Evolutionary conservation across 2,113 vertebrate genomes (phyloP), one percentile per base, ranked within the genome.

Genomic region (Notothenia coriiceps): DNA sequence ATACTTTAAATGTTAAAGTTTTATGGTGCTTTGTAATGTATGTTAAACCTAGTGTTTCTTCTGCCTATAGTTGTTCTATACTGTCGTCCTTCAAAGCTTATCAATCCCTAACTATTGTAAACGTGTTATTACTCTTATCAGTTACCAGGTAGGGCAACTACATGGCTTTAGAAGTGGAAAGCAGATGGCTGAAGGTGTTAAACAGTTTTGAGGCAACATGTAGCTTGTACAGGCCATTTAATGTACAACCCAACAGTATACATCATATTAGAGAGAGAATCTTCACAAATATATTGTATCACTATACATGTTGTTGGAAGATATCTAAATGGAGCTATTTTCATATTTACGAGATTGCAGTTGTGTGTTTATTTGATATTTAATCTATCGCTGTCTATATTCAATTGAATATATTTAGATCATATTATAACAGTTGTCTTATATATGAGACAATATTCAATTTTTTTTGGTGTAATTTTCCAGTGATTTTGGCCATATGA

Each of bases 91-190:
- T 29, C 43, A 49, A 40, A 40, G 35, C 0, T 20, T 81, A 76
- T 83, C 66, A 82, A 22, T 29, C 14, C 0, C 7, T 55, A 47
- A 65, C 35, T 91, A 29, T 29, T 29, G 29, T 29, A 29, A 29
- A 29, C 90, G 76, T 74, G 61, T 54, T 85, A 84, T 61, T 73
- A 17, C 62, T 50, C 68, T 86, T 91, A 88, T 88, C 83, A 79
- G 75, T 56, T 17, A 17, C 17, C 47, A 43, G 60, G 65, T 56
- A 20, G 33, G 12, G 12, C 20, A 25, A 49, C 7, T 40, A 7
- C 15, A 25, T 62, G 4, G 33, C 63, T 61, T n/a, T 56, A 40
- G 57, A 74, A 51, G 57, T 35, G 35, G 15, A 68, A 55, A 66
- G 54, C 64, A 54, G 70, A 29, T 54, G n/a, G 49, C 40, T 49